Evolutionary conservation across 1,140 invertebrate genomes (phyloP), one percentile per base, ranked within the genome.

Genomic region (Venustaconcha ellipsiformis): DNA sequence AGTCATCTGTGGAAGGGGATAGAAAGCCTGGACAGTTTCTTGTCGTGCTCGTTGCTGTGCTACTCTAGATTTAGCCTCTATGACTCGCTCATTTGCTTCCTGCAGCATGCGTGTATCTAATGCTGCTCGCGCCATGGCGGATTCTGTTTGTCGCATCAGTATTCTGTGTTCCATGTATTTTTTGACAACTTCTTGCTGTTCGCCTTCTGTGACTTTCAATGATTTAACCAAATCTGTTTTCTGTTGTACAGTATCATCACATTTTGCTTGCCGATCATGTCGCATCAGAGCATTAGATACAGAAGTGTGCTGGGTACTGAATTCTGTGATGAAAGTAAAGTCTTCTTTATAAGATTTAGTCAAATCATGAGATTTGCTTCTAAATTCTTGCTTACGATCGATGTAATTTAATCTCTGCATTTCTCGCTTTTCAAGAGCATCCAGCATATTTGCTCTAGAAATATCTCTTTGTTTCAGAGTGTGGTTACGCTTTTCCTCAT

Each of bases 251-350:
- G 57, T 71, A 67, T 87, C 86, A 18, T 89, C 88, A 37, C 30
- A 56, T 56, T 80, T 80, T 0, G 86, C 79, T 62, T 87, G 86
- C 23, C 85, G 72, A 72, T 90, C 88, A 70, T 89, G 88, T 55
- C 84, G 74, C 77, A 88, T 80, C 23, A 90, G 71, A 58, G 89
- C 89, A 66, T 88, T 89, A 8, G 87, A 88, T 14, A 90, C 87
- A 20, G 87, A 89, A 14, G 88, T 89, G 67, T 90, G 88, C 78
- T 90, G 89, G 71, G 80, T 84, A 74, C 78, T 87, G 74, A 90
- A 90, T 60, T 89, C 87, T 20, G 82, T 79, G 57, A 87, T 82
- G 77, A 89, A 88, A 0, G 84, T 76, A 55, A 79, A 80, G 64
- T 89, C 87, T 60, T 81, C 79, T n/a, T 73, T 81, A 11, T 80